Evolutionary conservation across 2,113 vertebrate genomes (phyloP).

Genomic region (Hystrix cristata): DNA sequence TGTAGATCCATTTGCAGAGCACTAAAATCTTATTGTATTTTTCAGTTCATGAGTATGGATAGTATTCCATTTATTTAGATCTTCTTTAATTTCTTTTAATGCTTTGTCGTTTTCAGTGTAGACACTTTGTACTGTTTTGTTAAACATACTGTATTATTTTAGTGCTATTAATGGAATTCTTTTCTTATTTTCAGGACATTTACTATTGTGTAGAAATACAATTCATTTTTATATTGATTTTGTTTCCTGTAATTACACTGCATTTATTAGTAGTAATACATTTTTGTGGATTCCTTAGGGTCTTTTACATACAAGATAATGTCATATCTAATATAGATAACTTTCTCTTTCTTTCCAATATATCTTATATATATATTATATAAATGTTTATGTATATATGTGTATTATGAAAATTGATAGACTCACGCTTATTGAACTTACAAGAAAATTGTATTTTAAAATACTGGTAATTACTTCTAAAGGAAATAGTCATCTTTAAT

Average conservation of each 20-base stretch:
- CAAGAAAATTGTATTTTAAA: conserved; percentile 15
- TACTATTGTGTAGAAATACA: not conserved
- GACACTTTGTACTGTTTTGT: not conserved
- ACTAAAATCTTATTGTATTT: not conserved
- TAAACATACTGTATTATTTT: conserved; percentile 42
- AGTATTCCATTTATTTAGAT: conserved; percentile 27
- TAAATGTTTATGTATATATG: not conserved
- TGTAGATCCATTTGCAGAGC: not conserved
- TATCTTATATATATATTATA: not conserved
- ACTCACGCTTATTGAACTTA: not conserved
- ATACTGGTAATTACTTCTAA: not conserved
- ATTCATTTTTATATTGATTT: conserved; percentile 2
- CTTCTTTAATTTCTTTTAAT: conserved; percentile 21
- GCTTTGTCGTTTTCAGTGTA: conserved; percentile 38
- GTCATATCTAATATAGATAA: conserved; percentile 25
- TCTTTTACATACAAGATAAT: not conserved
- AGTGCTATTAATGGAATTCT: conserved; percentile 1
- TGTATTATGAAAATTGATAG: conserved; percentile 45
- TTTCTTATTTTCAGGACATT: conserved; percentile 39
- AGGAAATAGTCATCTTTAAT: conserved; percentile 43
- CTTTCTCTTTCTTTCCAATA: not conserved
- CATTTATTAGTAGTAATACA: not conserved
- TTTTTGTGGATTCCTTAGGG: conserved; percentile 29
- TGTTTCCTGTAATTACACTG: conserved; percentile 19
- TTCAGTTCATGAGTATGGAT: not conserved